These are phyloP conservation scores for Lysandra bellargus DNA, from an alignment of 2,888 invertebrate genomes.

Conservation along the genomic window DNA sequence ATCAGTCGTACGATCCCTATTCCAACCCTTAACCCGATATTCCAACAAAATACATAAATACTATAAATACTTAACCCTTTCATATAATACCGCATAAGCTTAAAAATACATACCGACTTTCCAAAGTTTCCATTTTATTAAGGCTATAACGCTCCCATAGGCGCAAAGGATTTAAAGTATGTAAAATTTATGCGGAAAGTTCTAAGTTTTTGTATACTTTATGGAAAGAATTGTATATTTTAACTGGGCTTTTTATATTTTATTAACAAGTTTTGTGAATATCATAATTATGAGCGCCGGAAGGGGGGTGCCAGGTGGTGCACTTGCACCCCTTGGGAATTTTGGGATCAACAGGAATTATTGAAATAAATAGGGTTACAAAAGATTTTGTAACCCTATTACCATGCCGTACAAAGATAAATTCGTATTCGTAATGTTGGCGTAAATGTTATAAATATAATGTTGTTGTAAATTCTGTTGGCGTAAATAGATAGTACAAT, in stretches of 20 bases:
- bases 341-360: too few species aligned
- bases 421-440: too few species aligned
- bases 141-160: neutral
- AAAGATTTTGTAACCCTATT: too few species aligned
- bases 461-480: too few species aligned
- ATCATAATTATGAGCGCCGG: too few species aligned
- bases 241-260: neutral
- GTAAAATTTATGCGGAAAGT: neutral
- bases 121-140: constrained; percentile 3
- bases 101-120: constrained; percentile 16
- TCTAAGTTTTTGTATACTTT: constrained; percentile 1
- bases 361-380: too few species aligned
- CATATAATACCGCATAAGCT: neutral
- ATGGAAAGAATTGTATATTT: neutral
- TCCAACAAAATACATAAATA: neutral
- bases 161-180: constrained; percentile 23
- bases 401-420: too few species aligned
- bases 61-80: neutral
- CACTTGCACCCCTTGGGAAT: too few species aligned
- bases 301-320: too few species aligned
- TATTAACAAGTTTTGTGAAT: neutral
- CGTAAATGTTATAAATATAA: too few species aligned
- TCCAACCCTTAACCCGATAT: neutral
- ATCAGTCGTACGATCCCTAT: neutral
- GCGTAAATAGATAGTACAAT: too few species aligned